Evolutionary conservation across 2,888 invertebrate genomes (phyloP).

Genomic region (Conops quadrifasciatus): DNA sequence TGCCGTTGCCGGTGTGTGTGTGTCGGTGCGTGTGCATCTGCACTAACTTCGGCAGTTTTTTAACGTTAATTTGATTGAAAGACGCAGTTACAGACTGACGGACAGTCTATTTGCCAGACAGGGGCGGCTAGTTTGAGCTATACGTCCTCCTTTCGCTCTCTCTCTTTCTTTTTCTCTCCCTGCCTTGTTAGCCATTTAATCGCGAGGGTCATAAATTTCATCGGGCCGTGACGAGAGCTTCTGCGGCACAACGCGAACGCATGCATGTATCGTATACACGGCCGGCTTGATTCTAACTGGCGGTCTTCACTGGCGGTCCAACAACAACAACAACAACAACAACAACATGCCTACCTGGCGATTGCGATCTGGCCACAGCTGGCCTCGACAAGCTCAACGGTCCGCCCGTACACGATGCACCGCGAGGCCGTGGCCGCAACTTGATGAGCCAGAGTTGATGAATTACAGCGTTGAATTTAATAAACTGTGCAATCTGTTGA

Average conservation of each 20-base stretch:
- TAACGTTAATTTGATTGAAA: constrained; percentile 13
- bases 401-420: background rate
- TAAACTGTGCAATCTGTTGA: constrained; percentile 46
- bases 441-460: constrained; percentile 44
- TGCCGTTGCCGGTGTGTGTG: no score
- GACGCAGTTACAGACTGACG: background rate
- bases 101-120: background rate
- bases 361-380: no score
- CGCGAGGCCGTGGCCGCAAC: background rate
- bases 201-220: constrained; percentile 42
- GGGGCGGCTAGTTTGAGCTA: background rate
- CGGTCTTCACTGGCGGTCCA: background rate
- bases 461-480: constrained; percentile 49
- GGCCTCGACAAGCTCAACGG: background rate
- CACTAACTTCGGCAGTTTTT: background rate
- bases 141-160: background rate
- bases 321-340: no score
- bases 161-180: background rate
- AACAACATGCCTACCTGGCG: no score
- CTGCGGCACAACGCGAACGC: constrained; percentile 11
- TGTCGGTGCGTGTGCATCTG: background rate
- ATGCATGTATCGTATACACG: background rate
- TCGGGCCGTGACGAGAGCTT: constrained; percentile 38
- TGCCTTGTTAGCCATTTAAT: constrained; percentile 17
- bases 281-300: background rate